phyloP scores from a whole-genome alignment of 2,797 vertebrate species.

The Heliangelus exortis region DNA sequence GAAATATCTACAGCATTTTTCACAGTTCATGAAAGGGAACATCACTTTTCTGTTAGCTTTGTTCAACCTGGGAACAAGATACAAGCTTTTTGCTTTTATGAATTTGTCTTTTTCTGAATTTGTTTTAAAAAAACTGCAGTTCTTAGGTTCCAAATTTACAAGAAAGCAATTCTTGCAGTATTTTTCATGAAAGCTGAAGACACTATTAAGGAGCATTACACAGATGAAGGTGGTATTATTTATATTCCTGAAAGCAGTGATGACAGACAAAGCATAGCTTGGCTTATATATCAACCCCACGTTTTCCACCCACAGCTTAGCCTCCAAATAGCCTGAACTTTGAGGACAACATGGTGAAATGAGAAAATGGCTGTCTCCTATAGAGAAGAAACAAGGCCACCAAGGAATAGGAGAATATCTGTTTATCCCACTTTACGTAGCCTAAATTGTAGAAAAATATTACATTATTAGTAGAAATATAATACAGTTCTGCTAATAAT shows the following conservation, averaged over 20 bases:
- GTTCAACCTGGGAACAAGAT: neutral
- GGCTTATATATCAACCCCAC: conserved; percentile 37
- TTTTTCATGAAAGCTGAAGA: neutral
- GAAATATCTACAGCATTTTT: conserved; percentile 32
- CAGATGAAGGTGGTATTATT: neutral
- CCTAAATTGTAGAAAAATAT: conserved; percentile 30
- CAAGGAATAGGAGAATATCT: conserved; percentile 3
- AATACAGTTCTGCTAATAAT: neutral
- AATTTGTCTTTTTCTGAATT: neutral
- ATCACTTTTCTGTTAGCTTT: conserved; percentile 32
- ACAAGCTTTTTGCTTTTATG: neutral
- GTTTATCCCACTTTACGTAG: neutral
- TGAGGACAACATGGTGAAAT: conserved; percentile 35
- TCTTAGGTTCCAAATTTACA: neutral
- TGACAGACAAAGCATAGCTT: conserved; percentile 22
- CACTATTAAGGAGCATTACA: neutral
- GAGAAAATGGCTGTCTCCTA: conserved; percentile 26
- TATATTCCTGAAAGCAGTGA: conserved; percentile 24
- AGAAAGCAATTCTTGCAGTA: neutral
- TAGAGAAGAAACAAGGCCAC: neutral
- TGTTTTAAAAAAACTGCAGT: neutral
- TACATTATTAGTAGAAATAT: neutral
- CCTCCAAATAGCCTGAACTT: conserved; percentile 41
- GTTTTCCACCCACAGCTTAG: conserved; percentile 51
- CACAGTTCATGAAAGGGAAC: conserved; percentile 23